Percentiles rank a stretch among this genome's conserved stretches.
Conservation (phyloP, 2,113 vertebrate genomes). For the Nothocercus julius region DNA sequence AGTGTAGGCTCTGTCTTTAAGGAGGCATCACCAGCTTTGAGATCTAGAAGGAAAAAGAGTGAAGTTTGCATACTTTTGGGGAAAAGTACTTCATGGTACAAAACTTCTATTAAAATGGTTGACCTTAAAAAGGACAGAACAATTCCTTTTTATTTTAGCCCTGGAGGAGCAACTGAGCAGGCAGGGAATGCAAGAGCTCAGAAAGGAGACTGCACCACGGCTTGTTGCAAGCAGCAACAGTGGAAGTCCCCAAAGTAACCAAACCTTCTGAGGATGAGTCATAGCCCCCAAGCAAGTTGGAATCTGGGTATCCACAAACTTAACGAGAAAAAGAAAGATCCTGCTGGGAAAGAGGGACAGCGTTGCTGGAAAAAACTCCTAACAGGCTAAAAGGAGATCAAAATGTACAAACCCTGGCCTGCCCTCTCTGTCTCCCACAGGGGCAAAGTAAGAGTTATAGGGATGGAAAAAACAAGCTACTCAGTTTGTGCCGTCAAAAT, state of each 20-base stretch:
- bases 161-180: constrained; percentile 11
- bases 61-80: not conserved
- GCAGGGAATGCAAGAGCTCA: constrained; percentile 21
- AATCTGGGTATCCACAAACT: constrained; percentile 62
- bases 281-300: constrained; percentile 48
- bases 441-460: not conserved
- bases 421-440: not conserved
- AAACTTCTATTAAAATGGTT: not conserved
- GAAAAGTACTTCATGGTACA: not conserved
- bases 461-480: not conserved
- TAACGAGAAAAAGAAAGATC: constrained; percentile 63
- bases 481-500: not conserved
- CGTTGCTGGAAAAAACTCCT: constrained; percentile 43
- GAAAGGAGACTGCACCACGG: not conserved
- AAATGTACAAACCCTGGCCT: constrained; percentile 34
- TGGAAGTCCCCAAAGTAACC: constrained; percentile 71
- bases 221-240: constrained; percentile 50
- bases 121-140: not conserved
- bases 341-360: constrained; percentile 65
- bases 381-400: constrained; percentile 20
- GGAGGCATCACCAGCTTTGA: not conserved
- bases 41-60: not conserved
- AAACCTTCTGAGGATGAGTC: constrained; percentile 72
- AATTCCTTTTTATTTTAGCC: not conserved
- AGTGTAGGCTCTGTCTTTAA: not conserved